phyloP scores from a whole-genome alignment of 2,888 invertebrate genomes.

The Platycheirus albimanus region DNA sequence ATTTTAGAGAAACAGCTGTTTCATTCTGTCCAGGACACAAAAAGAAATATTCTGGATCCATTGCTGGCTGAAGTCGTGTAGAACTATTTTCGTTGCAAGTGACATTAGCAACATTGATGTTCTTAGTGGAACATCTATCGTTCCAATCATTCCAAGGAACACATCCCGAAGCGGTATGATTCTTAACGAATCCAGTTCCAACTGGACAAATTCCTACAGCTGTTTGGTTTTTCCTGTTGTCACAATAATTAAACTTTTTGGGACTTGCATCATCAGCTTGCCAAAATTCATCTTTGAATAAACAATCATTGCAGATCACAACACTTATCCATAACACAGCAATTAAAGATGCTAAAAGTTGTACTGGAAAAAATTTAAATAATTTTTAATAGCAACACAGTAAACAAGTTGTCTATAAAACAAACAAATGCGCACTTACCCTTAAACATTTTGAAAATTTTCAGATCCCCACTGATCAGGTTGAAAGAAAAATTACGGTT shows the following conservation, averaged over 20 bases:
- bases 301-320: slow-evolving; percentile 49
- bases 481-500: too few species aligned
- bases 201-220: slow-evolving; percentile 66
- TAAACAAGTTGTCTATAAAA: too few species aligned
- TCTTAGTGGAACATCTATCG: slow-evolving; percentile 32
- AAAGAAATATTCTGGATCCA: slow-evolving; percentile 73
- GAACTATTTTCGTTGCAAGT: slow-evolving; percentile 51
- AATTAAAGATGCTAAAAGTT: neutral
- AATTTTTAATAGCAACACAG: neutral
- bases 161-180: slow-evolving; percentile 75
- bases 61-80: slow-evolving; percentile 65
- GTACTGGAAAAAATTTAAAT: neutral
- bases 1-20: slow-evolving; percentile 60
- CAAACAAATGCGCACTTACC: too few species aligned
- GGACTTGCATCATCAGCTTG: slow-evolving; percentile 63
- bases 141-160: slow-evolving; percentile 65
- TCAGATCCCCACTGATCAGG: too few species aligned
- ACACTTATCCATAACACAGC: slow-evolving; percentile 8
- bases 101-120: slow-evolving; percentile 2
- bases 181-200: slow-evolving; percentile 75
- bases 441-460: too few species aligned
- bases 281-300: slow-evolving; percentile 74
- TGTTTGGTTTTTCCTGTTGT: slow-evolving; percentile 62
- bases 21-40: slow-evolving; percentile 61
- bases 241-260: slow-evolving; percentile 75